phyloP scores from a whole-genome alignment of 2,797 vertebrate genomes.

The Manis crassicaudata region DNA sequence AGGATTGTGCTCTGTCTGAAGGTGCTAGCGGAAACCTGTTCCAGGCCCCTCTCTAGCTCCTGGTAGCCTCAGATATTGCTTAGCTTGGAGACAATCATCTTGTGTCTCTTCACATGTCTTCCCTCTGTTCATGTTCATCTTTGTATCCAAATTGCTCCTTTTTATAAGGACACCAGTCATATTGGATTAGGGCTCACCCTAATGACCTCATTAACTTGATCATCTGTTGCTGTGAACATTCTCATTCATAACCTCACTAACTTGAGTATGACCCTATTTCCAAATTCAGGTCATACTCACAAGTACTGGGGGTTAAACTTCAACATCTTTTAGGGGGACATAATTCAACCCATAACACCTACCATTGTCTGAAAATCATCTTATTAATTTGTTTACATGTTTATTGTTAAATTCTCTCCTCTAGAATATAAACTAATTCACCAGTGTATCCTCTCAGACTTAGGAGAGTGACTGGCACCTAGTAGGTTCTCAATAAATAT shows the following conservation, averaged over 20 bases:
- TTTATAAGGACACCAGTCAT: background rate
- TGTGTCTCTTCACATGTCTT: background rate
- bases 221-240: background rate
- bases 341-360: background rate
- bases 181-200: background rate
- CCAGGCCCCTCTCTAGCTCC: background rate
- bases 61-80: background rate
- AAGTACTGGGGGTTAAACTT: background rate
- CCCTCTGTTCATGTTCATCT: background rate
- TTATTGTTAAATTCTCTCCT: background rate
- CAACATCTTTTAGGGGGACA: background rate
- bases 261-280: background rate
- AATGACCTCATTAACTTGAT: background rate
- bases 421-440: background rate
- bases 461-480: background rate
- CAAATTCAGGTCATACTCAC: background rate
- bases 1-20: background rate
- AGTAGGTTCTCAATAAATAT: background rate
- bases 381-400: background rate
- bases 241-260: no score
- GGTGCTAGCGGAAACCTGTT: background rate
- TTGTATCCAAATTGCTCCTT: background rate
- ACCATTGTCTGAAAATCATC: conserved; percentile 1
- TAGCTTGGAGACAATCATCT: background rate
- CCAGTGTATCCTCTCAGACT: background rate